Percentiles rank a stretch among this genome's conserved stretches.
Conservation (phyloP, 2,888 invertebrate genomes). For the Leptopilina drosophilae region DNA sequence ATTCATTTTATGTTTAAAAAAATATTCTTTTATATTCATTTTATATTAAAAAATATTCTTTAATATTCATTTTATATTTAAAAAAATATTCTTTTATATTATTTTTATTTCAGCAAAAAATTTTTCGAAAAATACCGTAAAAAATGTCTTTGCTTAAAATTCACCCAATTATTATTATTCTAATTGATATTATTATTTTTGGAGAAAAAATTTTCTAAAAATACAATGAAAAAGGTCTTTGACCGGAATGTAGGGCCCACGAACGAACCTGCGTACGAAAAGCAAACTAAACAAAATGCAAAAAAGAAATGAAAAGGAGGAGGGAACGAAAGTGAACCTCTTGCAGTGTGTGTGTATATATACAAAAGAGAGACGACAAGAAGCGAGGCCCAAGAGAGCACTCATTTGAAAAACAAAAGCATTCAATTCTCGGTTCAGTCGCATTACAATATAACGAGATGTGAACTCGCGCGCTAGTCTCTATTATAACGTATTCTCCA, state of each 20-base stretch:
- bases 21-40: too few relatives aligned
- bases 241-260: conserved; percentile 58
- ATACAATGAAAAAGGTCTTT: conserved; percentile 12
- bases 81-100: too few relatives aligned
- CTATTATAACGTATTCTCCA: conserved; percentile 6
- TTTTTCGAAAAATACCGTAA: too few relatives aligned
- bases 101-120: too few relatives aligned
- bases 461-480: not conserved
- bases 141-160: too few relatives aligned
- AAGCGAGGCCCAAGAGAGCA: conserved; percentile 47
- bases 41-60: too few relatives aligned
- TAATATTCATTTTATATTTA: too few relatives aligned
- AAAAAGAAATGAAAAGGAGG: conserved; percentile 12
- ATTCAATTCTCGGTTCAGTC: conserved; percentile 54
- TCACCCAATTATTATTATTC: too few relatives aligned
- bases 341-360: too few relatives aligned
- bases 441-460: conserved; percentile 50
- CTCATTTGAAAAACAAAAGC: conserved; percentile 74
- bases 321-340: conserved; percentile 53
- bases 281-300: conserved; percentile 43
- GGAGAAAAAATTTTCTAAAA: not conserved
- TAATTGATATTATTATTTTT: too few relatives aligned
- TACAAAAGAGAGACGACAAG: conserved; percentile 49
- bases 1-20: too few relatives aligned
- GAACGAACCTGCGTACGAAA: conserved; percentile 46